Percentiles rank a stretch among this genome's conserved stretches.
phyloP scores from a whole-genome alignment of 2,797 vertebrate species.

The Jordanella pulchra region DNA sequence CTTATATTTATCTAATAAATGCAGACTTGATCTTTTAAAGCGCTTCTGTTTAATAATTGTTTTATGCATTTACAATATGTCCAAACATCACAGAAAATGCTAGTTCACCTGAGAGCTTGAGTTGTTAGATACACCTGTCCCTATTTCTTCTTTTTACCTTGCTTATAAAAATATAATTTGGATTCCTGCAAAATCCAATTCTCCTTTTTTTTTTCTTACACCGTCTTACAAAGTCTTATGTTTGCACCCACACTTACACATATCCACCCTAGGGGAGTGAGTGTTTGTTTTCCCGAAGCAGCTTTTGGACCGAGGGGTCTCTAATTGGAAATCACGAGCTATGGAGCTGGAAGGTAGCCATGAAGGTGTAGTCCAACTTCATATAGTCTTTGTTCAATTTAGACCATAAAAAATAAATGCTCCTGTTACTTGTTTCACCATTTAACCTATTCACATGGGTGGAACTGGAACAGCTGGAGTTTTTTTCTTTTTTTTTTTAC shows the following conservation, averaged over 20 bases:
- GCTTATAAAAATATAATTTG: constrained; percentile 18
- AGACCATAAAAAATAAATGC: constrained; percentile 54
- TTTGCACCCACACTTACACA: background rate
- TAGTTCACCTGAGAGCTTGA: too few species aligned
- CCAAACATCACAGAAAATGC: too few species aligned
- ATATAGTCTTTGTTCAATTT: constrained; percentile 69
- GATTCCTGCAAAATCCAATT: constrained; percentile 10
- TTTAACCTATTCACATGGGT: constrained; percentile 78
- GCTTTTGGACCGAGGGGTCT: constrained; percentile 48
- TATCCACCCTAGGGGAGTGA: constrained; percentile 1
- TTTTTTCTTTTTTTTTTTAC: constrained; percentile 68
- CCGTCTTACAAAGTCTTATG: constrained; percentile 1
- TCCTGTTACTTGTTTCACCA: constrained; percentile 61
- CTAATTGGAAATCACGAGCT: constrained; percentile 73
- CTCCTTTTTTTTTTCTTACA: constrained; percentile 2
- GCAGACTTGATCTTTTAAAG: too few species aligned
- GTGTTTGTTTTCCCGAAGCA: constrained; percentile 21
- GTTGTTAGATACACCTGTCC: background rate
- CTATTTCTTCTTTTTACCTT: background rate
- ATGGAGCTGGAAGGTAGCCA: constrained; percentile 56
- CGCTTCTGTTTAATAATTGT: too few species aligned
- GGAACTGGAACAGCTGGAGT: constrained; percentile 74
- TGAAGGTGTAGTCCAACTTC: constrained; percentile 49
- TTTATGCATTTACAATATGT: too few species aligned
- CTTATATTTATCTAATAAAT: too few species aligned